Base-by-base conservation (phyloP, 1,140 invertebrate species). In the Aleiodes sp. region DNA sequence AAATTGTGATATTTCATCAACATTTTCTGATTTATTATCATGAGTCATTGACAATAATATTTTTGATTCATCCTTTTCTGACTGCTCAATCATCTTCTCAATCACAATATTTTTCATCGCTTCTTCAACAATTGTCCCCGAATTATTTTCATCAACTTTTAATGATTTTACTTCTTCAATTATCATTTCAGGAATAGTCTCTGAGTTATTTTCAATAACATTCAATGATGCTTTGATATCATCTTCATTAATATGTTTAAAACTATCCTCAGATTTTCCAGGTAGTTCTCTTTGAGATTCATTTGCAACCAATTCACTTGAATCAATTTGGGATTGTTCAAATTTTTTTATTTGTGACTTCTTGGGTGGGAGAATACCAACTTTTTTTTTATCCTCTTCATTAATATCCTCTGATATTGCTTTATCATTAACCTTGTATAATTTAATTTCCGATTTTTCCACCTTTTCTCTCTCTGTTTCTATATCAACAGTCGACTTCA, bases 261-360 rank as follows among this genome's bases (percentile, higher is more conserved):
- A n/a, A 16, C 7, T 2, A 43, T n/a, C 2, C n/a, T 52, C 46
- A 7, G 8, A 1, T 52, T 21, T 52, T 24, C 26, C 46, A 52
- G 16, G 1, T 29, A 12, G 14, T 26, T 24, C 19, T 21, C 12
- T 28, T 46, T 6, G 14, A 12, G 16, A 12, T 66, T 57, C 57
- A 19, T 9, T 52, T 10, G 14, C 31, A 8, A 31, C 9, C 59
- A 56, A 26, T 2, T 79, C 78, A 59, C 79, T 74, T 57, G 73
- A 72, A 72, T 84, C 80, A 33, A 80, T 72, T 64, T 84, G 81
- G 0, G 83, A 82, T 37, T 80, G 65, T 59, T 86, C 83, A 69
- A 86, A 86, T 57, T 85, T 86, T 70, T 86, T 86, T 10, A 84
- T 86, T 61, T 86, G 84, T 0, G 79, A 84, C 16, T 86, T 86